phyloP scores from a whole-genome alignment of 2,113 vertebrate species.

The Oostethus manadensis region DNA sequence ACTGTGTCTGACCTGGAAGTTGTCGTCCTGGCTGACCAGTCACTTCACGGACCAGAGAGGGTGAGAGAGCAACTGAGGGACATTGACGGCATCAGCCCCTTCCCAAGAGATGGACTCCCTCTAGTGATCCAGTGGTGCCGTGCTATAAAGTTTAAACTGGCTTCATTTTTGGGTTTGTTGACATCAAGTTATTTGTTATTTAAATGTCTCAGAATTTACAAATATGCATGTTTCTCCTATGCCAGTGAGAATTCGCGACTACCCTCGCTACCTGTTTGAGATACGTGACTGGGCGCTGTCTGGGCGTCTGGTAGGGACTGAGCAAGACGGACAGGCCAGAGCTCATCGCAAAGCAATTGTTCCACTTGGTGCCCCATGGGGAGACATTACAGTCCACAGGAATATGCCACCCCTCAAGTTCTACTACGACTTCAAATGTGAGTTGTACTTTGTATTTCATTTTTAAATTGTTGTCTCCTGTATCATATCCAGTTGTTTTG shows the following conservation, averaged over 20 bases:
- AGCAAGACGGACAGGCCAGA: constrained; percentile 84
- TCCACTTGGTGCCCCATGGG: constrained; percentile 87
- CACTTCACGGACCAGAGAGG: constrained; percentile 80
- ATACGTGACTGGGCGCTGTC: constrained; percentile 89
- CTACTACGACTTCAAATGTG: constrained; percentile 93
- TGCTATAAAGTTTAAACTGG: constrained; percentile 81
- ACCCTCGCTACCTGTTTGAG: constrained; percentile 95
- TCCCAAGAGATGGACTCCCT: constrained; percentile 83
- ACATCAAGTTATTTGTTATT: neutral
- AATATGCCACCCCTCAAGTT: constrained; percentile 96
- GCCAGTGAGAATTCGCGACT: constrained; percentile 89
- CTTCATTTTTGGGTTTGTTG: constrained; percentile 85
- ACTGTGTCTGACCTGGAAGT: constrained; percentile 83
- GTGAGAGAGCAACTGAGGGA: constrained; percentile 85
- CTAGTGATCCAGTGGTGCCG: constrained; percentile 93
- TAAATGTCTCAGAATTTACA: neutral
- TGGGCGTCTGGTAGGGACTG: constrained; percentile 84
- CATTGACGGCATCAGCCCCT: constrained; percentile 83
- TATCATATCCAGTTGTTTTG: too few species aligned
- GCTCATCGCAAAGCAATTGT: constrained; percentile 80
- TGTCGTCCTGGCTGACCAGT: constrained; percentile 80
- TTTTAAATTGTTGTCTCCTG: too few species aligned
- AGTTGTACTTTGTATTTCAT: constrained; percentile 36
- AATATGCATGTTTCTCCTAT: neutral
- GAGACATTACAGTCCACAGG: constrained; percentile 81